A percentile compares a stretch with the other conserved stretches of the same genome.
Evolutionary conservation across 1,140 invertebrate genomes (phyloP).

Genomic region (Homalodisca vitripennis): DNA sequence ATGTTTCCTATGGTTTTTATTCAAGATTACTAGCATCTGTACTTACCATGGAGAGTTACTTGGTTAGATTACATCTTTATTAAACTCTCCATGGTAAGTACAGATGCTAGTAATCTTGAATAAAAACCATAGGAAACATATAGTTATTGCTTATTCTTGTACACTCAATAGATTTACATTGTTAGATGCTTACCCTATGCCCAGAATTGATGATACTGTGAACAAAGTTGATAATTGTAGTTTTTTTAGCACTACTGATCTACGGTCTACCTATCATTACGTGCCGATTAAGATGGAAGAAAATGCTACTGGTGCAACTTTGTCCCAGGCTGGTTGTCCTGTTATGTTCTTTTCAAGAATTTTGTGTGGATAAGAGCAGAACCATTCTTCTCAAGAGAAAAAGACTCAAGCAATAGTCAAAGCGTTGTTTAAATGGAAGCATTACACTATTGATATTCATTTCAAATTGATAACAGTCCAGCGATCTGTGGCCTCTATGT

Average conservation of each 20-base stretch:
- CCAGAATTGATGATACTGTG: background rate
- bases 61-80: too few species aligned
- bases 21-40: too few species aligned
- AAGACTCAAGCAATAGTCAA: constrained; percentile 12
- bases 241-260: background rate
- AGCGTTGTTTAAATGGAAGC: constrained; percentile 10
- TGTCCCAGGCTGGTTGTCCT: background rate
- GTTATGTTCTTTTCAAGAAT: constrained; percentile 13
- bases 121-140: background rate
- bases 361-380: background rate
- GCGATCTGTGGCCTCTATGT: background rate
- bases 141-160: background rate
- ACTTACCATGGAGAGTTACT: too few species aligned
- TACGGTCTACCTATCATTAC: background rate
- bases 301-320: background rate
- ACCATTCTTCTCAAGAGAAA: constrained; percentile 8
- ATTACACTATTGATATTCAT: background rate
- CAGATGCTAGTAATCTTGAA: background rate
- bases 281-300: background rate
- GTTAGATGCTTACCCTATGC: background rate
- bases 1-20: too few species aligned
- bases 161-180: background rate
- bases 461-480: constrained; percentile 12
- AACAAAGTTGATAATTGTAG: background rate
- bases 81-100: background rate